Percentiles rank a stretch among this genome's conserved stretches.
Evolutionary conservation across 2,888 invertebrate species (phyloP).

Genomic region (Heliconius erato): DNA sequence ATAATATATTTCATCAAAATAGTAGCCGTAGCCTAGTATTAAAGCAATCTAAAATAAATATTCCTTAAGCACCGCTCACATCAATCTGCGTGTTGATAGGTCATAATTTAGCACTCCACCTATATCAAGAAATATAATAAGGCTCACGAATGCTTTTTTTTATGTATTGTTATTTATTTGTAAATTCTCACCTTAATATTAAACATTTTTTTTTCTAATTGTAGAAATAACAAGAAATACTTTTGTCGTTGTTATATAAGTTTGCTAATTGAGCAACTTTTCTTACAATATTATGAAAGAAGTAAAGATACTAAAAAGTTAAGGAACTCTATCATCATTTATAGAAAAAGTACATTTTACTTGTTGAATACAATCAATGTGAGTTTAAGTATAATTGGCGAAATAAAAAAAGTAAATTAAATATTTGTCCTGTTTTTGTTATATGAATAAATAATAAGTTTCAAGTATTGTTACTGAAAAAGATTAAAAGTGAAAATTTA

Average conservation of each 20-base stretch:
- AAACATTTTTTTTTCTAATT: not conserved
- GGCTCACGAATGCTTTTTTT: constrained; percentile 37
- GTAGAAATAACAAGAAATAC: not conserved
- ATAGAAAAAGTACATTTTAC: no score
- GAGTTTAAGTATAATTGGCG: not conserved
- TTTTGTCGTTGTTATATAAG: no score
- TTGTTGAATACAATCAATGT: not conserved
- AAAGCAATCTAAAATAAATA: constrained; percentile 32
- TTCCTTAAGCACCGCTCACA: constrained; percentile 26
- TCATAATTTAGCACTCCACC: constrained; percentile 50
- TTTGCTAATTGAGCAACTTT: no score
- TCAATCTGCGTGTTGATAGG: constrained; percentile 52
- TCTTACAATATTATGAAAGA: no score
- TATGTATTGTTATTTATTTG: constrained; percentile 21
- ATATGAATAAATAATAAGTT: not conserved
- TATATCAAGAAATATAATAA: constrained; percentile 46
- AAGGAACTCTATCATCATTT: no score
- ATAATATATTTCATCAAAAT: not conserved
- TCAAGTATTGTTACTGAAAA: not conserved
- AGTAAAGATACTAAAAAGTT: no score
- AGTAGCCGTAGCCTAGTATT: not conserved
- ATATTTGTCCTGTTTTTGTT: not conserved
- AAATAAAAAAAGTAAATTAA: not conserved
- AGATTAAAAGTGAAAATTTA: not conserved
- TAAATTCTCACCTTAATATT: constrained; percentile 6